Base-by-base conservation (phyloP, 2,888 invertebrate genomes). In the Hetaerina titia region DNA sequence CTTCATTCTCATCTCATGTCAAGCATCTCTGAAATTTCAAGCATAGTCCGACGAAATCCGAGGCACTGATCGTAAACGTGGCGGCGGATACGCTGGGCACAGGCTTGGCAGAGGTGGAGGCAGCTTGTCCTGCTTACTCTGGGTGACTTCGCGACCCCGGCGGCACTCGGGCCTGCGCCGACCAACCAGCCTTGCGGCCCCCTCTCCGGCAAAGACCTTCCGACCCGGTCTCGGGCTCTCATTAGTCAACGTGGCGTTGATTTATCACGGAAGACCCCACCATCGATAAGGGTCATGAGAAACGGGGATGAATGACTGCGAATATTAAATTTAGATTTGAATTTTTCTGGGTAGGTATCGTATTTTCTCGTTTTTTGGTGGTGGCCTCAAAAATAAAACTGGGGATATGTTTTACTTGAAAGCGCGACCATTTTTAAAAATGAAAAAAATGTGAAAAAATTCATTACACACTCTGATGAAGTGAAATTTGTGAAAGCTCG, bases 191-290 rank as follows among this genome's bases (percentile, higher is more conserved):
- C 56, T 22, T 45, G 6, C 88, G 56, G 13, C 69, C 22, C n/a
- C 74, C 31, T 45, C 22, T 2, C 45, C 64, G 15, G 31, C 90
- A n/a, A 92, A 45, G 45, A 25, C 56, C 57, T 57, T 2, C 15
- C 58, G 56, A 89, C 22, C n/a, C 89, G 58, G n/a, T 45, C n/a
- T 57, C 58, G 56, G 31, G 56, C 89, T 9, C 15, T 89, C 89
- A 89, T 89, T 89, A 89, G 89, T 89, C 89, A 89, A n/a, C 9
- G 22, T 57, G 89, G 89, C 89, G 58, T 89, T 89, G 89, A 89
- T 89, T 57, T 89, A 89, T 89, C 89, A 89, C 6, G 58, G 22
- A 57, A 58, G 22, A 31, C 56, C 5, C 58, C 45, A 15, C 58
- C 8, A 89, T 89, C 58, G 89, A 69, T 31, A 7, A 15, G 58